Evolutionary conservation across 2,888 invertebrate genomes (phyloP).

Genomic region (Hydriomena furcata): DNA sequence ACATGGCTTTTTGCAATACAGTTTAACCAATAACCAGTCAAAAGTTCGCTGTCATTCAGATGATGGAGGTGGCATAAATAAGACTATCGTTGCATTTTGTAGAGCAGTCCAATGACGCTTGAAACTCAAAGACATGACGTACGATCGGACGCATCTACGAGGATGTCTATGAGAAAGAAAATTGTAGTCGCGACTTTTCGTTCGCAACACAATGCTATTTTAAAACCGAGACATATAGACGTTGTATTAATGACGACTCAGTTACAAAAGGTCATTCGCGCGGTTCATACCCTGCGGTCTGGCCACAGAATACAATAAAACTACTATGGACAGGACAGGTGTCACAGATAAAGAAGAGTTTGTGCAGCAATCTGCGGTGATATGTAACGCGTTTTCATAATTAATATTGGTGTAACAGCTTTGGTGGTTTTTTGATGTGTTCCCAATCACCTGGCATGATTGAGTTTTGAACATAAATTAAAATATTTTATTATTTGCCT

Average conservation of each 20-base stretch:
- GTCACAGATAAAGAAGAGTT: neutral
- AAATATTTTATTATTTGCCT: neutral
- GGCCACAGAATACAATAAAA: constrained; percentile 6
- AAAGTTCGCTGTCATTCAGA: too few species aligned
- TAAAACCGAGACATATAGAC: constrained; percentile 27
- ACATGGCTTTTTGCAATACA: too few species aligned
- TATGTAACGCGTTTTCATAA: constrained; percentile 35
- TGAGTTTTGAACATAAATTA: constrained; percentile 14
- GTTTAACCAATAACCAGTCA: too few species aligned
- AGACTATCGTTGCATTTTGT: too few species aligned
- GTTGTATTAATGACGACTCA: constrained; percentile 28
- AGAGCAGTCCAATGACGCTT: too few species aligned
- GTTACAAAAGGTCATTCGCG: constrained; percentile 32
- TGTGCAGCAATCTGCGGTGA: constrained; percentile 21
- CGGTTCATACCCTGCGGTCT: constrained; percentile 36
- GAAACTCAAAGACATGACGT: too few species aligned
- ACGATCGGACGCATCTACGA: too few species aligned
- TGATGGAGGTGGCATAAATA: too few species aligned
- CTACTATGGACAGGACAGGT: neutral
- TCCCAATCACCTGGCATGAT: constrained; percentile 13
- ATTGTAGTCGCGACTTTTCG: too few species aligned
- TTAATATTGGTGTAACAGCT: constrained; percentile 36
- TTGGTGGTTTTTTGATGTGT: constrained; percentile 23
- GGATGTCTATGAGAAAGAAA: too few species aligned
- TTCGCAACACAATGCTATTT: neutral